Evolutionary conservation across 2,888 invertebrate genomes (phyloP).

Genomic region (Heteromyza rotundicornis): DNA sequence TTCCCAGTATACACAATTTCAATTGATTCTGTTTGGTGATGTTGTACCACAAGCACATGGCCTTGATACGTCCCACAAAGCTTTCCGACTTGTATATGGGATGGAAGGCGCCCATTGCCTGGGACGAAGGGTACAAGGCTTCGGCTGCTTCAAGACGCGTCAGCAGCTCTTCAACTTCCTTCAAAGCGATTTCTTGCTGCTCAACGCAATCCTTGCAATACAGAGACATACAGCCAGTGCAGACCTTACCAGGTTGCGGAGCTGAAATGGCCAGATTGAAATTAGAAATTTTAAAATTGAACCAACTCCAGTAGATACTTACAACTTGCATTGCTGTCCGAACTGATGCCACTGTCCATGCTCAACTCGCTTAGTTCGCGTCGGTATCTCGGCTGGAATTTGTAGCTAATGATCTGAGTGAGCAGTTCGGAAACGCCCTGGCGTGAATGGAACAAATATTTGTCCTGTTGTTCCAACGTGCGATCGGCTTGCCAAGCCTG

Average conservation of each 20-base stretch:
- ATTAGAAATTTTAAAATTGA: not conserved
- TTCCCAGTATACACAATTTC: constrained; percentile 77
- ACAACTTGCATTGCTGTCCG: constrained; percentile 55
- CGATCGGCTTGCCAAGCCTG: constrained; percentile 83
- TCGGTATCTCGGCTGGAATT: constrained; percentile 63
- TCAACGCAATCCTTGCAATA: constrained; percentile 75
- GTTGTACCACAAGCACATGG: constrained; percentile 92
- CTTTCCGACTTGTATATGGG: constrained; percentile 65
- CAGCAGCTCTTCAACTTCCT: constrained; percentile 75
- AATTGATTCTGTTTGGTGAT: constrained; percentile 83
- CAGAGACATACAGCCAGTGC: constrained; percentile 75
- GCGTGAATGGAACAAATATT: constrained; percentile 75
- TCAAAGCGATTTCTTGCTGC: constrained; percentile 76
- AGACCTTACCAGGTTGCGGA: constrained; percentile 53
- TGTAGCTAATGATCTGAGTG: constrained; percentile 78
- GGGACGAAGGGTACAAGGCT: constrained; percentile 82
- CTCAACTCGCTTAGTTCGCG: constrained; percentile 55
- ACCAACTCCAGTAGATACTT: constrained; percentile 34
- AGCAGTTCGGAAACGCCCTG: constrained; percentile 75
- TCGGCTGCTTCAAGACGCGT: constrained; percentile 78
- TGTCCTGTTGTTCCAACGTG: constrained; percentile 78
- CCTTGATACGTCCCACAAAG: constrained; percentile 65
- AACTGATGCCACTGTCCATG: constrained; percentile 57
- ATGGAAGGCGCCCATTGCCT: constrained; percentile 78
- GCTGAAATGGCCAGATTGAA: constrained; percentile 25